Conservation (phyloP, 37 sponge, comb jelly and placozoan species). For the Trichoplax adhaerens region DNA sequence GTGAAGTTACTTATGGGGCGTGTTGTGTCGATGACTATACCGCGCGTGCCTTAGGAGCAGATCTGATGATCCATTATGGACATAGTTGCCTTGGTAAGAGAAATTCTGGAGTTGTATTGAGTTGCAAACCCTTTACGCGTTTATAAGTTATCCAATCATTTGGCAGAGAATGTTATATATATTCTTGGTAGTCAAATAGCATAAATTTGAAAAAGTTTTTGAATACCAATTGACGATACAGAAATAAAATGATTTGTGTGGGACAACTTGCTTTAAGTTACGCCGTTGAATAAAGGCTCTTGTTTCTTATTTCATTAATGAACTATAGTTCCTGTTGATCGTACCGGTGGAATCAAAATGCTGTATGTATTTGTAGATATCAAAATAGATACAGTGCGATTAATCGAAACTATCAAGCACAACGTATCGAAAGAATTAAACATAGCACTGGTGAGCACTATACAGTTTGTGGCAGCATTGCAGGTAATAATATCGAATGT, state of each 20-base stretch:
- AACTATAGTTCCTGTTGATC: conserved; percentile 38
- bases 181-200: no score
- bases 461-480: conserved; percentile 78
- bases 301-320: not conserved
- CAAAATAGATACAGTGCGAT: conserved; percentile 67
- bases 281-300: not conserved
- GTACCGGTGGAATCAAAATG: conserved; percentile 50
- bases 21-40: conserved; percentile 97
- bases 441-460: conserved; percentile 73
- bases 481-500: conserved; percentile 13
- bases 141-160: not conserved
- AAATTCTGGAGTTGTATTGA: not conserved
- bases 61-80: conserved; percentile 84
- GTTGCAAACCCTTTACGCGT: not conserved
- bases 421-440: conserved; percentile 35
- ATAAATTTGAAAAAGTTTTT: no score
- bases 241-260: no score
- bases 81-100: conserved; percentile 59
- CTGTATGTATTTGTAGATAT: conserved; percentile 95
- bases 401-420: conserved; percentile 46
- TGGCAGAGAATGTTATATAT: not conserved
- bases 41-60: conserved; percentile 67
- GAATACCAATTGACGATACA: no score
- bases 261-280: not conserved
- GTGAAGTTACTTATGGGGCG: conserved; percentile 94